Conservation (phyloP, 2,888 invertebrate genomes). For the Stenodema calcarata region DNA sequence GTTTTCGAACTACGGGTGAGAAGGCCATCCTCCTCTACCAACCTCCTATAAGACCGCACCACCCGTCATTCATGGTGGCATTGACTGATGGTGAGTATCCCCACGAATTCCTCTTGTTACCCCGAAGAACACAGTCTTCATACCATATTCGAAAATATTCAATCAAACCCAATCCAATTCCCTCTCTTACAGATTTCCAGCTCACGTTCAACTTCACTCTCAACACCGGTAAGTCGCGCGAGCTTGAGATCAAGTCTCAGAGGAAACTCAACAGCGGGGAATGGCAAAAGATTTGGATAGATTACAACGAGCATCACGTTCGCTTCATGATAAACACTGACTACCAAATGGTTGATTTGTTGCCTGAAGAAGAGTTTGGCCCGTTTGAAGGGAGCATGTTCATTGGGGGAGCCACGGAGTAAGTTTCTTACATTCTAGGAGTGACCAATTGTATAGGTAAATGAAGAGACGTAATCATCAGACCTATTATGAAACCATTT, state of each 20-base stretch:
- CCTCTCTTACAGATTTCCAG: conserved; percentile 71
- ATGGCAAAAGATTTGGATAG: conserved; percentile 96
- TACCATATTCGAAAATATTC: too few species aligned
- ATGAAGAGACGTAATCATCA: too few species aligned
- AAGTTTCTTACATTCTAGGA: conserved; percentile 66
- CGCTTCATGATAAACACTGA: conserved; percentile 91
- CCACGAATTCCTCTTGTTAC: too few species aligned
- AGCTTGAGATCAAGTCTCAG: conserved; percentile 81
- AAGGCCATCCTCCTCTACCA: conserved; percentile 90
- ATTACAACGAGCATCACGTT: conserved; percentile 92
- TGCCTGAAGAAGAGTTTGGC: conserved; percentile 86
- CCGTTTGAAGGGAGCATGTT: conserved; percentile 94
- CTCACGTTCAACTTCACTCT: conserved; percentile 88
- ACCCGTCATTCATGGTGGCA: conserved; percentile 91
- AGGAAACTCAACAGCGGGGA: conserved; percentile 87
- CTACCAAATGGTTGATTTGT: conserved; percentile 83
- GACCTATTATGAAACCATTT: too few species aligned
- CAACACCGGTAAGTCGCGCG: conserved; percentile 82
- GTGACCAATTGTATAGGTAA: too few species aligned
- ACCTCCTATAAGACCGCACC: conserved; percentile 85
- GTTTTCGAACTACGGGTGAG: conserved; percentile 89
- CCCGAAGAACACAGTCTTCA: too few species aligned
- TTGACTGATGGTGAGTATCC: conserved; percentile 74
- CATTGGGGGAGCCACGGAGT: conserved; percentile 91
- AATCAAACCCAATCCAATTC: not conserved